Base-by-base conservation (phyloP, 2,888 invertebrate genomes). In the Ornithoptera priamus region DNA sequence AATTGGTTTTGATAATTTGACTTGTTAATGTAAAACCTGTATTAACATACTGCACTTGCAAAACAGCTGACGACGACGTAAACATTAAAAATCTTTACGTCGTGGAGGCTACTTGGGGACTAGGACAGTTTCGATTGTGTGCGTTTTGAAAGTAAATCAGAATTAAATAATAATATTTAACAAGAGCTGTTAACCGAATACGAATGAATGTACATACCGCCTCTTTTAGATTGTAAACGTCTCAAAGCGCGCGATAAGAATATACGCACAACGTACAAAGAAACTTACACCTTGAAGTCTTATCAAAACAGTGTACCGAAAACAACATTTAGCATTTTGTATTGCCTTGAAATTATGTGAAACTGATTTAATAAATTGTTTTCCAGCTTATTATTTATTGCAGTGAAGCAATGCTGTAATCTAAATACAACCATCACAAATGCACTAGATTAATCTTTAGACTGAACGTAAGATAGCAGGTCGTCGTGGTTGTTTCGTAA, bases 251-350 rank as follows among this genome's bases (percentile, higher is more conserved):
- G 64, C 70, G 74, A 73, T 74, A 74, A 72, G 72, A 71, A 67
- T 71, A 68, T 61, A 66, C 66, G 70, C 69, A 69, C 57, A 24
- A 65, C 50, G 15, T 70, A 73, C 68, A 66, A 72, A 30, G 68
- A 61, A 68, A 70, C 65, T 68, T 73, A 72, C 79, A 82, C 83
- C 83, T 85, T 84, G 82, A 82, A 82, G 78, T 80, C 84, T 86
- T 88, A 88, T 88, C 88, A 85, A 85, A 85, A 85, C 82, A 86
- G 81, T 85, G 81, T 85, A 84, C 78, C 78, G 76, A 85, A 85
- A 85, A 85, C 80, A 82, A 82, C 75, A 78, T 84, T 82, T 81
- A 81, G 79, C 81, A 79, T 78, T 80, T 80, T 74, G 70, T 74
- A 72, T 76, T 79, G 74, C 84, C 84, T 85, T 85, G 84, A 84